Evolutionary conservation across 2,888 invertebrate species (phyloP).

Genomic region (Drosophila eohydei): DNA sequence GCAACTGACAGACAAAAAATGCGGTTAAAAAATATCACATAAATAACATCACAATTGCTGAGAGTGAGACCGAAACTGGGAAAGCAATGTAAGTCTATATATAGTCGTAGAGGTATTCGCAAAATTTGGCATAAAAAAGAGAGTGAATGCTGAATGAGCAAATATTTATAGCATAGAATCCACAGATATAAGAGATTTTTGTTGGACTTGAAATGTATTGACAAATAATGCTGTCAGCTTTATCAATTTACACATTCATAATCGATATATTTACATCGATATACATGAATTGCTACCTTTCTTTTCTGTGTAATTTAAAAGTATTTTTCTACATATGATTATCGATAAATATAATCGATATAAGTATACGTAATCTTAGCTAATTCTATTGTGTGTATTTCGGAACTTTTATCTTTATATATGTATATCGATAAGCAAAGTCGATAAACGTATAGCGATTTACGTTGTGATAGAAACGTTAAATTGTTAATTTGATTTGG

Average conservation of each 20-base stretch:
- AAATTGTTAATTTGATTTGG: too few species aligned
- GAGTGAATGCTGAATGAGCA: neutral
- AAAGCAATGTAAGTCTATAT: neutral
- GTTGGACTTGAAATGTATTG: neutral
- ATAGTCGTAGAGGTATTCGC: neutral
- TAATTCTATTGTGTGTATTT: too few species aligned
- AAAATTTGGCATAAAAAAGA: neutral
- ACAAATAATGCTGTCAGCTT: neutral
- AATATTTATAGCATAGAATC: neutral
- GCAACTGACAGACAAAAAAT: conserved; percentile 8
- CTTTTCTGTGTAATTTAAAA: too few species aligned
- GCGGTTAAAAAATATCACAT: conserved; percentile 33
- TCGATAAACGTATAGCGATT: too few species aligned
- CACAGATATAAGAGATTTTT: neutral
- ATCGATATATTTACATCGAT: neutral
- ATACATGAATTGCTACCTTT: neutral
- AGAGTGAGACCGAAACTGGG: conserved; percentile 7
- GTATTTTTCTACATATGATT: too few species aligned
- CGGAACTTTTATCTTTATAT: too few species aligned
- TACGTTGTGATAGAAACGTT: too few species aligned
- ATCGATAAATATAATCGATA: too few species aligned
- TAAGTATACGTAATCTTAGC: neutral
- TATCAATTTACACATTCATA: neutral
- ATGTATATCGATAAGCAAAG: too few species aligned
- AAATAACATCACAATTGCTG: conserved; percentile 37